These are phyloP conservation scores for Ceuthmochares aereus DNA, from an alignment of 2,113 vertebrate species.

Conservation along the genomic window DNA sequence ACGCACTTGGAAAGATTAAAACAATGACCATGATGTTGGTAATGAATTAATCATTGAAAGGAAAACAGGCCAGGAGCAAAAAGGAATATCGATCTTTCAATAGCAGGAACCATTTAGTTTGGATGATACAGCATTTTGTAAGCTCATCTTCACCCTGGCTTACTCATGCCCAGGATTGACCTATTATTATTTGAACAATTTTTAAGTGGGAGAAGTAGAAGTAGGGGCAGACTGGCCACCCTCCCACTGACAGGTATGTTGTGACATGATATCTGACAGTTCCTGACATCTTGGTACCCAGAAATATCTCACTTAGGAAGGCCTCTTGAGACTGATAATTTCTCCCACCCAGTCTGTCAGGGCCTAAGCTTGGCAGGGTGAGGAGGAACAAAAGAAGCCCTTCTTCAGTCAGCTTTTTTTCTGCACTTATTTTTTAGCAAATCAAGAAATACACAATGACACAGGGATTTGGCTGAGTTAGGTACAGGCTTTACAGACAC, in stretches of 20 bases:
- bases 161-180: rapidly evolving
- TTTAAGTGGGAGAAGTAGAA: rapidly evolving
- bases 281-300: rapidly evolving
- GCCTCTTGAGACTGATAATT: neutral
- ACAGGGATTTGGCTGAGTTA: neutral
- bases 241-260: neutral
- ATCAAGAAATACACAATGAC: neutral
- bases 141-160: neutral
- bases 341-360: neutral
- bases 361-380: neutral
- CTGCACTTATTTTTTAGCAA: neutral
- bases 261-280: neutral
- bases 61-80: neutral
- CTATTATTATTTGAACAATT: neutral
- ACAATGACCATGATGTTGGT: neutral
- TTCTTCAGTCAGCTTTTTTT: neutral
- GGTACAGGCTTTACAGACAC: neutral
- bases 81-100: neutral
- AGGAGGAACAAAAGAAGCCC: neutral
- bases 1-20: neutral
- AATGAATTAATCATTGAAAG: neutral
- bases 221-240: neutral
- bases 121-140: conserved; percentile 10
- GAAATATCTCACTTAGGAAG: neutral
- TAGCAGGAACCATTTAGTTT: neutral